Conservation (phyloP, 2,888 invertebrate species). For the Leistus spinibarbis region DNA sequence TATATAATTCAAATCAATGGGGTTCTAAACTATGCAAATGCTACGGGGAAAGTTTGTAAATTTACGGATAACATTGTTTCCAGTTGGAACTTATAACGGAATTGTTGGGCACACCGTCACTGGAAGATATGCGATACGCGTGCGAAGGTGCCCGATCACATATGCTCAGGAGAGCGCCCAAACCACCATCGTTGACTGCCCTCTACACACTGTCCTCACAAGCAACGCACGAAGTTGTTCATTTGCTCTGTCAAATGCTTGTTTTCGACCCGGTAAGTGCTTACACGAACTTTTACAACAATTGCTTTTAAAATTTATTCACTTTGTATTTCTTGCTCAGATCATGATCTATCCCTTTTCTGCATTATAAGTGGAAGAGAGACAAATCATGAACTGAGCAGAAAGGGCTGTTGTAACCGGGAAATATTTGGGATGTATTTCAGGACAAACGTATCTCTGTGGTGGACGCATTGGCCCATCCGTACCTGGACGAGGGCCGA, state of each 20-base stretch:
- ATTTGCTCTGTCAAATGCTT: slow-evolving; percentile 95
- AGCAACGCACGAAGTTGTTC: slow-evolving; percentile 97
- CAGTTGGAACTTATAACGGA: slow-evolving; percentile 97
- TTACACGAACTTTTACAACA: slow-evolving; percentile 9
- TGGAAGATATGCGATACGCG: slow-evolving; percentile 96
- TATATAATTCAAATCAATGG: too few species aligned
- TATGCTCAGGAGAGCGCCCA: slow-evolving; percentile 86
- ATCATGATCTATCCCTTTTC: too few species aligned
- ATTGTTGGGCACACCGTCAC: slow-evolving; percentile 91
- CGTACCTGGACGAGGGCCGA: slow-evolving; percentile 97
- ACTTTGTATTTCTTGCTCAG: too few species aligned
- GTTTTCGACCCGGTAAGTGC: slow-evolving; percentile 93
- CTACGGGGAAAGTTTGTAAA: background rate
- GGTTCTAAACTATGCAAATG: too few species aligned
- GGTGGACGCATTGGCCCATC: slow-evolving; percentile 93
- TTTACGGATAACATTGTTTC: slow-evolving; percentile 1
- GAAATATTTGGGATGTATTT: slow-evolving; percentile 41
- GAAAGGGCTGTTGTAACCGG: too few species aligned
- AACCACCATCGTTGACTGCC: slow-evolving; percentile 85
- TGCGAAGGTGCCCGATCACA: slow-evolving; percentile 94
- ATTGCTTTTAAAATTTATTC: too few species aligned
- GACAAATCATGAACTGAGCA: slow-evolving; percentile 7
- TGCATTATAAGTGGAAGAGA: too few species aligned
- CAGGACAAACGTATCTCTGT: slow-evolving; percentile 94
- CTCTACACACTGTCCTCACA: slow-evolving; percentile 88